These are phyloP conservation scores for Donacobius atricapilla DNA, from an alignment of 2,113 vertebrate species.

Conservation along the genomic window DNA sequence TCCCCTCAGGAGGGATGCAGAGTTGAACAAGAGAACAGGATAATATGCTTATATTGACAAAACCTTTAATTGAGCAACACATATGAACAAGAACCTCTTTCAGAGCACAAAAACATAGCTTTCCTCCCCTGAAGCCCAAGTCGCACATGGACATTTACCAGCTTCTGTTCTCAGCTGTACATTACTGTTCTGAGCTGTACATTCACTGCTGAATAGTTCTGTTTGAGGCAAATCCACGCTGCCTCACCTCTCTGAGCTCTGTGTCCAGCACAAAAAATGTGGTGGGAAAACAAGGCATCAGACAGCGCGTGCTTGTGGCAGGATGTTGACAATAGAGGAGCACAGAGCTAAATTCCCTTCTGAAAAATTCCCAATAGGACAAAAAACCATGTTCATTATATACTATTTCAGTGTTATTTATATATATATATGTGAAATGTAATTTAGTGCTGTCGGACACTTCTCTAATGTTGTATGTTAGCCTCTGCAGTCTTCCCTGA, in stretches of 20 bases:
- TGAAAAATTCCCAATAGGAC: not conserved
- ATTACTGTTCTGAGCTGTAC: not conserved
- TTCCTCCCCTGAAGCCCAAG: not conserved
- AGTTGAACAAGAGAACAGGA: not conserved
- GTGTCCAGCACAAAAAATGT: not conserved
- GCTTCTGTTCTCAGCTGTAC: not conserved
- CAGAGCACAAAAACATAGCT: not conserved
- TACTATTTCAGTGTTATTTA: not conserved
- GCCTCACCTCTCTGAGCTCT: not conserved
- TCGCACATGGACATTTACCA: not conserved
- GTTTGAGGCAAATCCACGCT: not conserved
- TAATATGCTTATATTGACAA: not conserved
- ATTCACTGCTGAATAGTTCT: not conserved
- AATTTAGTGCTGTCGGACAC: not conserved
- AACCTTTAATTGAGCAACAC: not conserved
- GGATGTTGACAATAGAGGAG: not conserved
- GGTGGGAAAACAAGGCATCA: not conserved
- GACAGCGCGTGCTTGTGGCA: accelerated
- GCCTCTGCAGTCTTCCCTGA: not conserved
- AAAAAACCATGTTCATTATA: not conserved
- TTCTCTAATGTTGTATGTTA: not conserved
- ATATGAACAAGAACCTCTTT: not conserved
- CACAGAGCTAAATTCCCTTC: not conserved
- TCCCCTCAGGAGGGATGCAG: not conserved
- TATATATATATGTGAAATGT: not conserved